Evolutionary conservation across 2,797 vertebrate species (phyloP).

Genomic region (Onychomys leucogaster): DNA sequence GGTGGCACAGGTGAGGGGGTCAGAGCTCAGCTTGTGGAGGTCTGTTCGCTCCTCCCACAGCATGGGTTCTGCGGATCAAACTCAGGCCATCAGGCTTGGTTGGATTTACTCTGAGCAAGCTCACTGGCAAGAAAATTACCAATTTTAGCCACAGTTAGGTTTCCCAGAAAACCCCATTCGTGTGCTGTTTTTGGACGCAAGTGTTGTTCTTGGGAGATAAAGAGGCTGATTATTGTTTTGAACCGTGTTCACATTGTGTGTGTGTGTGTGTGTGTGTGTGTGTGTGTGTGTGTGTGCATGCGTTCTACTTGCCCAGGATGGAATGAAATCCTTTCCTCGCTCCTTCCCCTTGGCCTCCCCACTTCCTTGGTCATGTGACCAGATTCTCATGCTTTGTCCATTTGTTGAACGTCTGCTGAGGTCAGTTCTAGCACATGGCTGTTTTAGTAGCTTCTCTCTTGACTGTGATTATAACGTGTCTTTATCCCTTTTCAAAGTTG

Average conservation of each 20-base stretch:
- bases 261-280: not conserved
- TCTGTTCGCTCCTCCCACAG: not conserved
- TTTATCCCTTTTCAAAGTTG: not conserved
- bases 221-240: slow-evolving; percentile 82
- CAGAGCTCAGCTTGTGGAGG: not conserved
- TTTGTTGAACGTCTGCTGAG: slow-evolving; percentile 61
- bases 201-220: slow-evolving; percentile 72
- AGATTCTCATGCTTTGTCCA: not conserved
- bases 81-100: not conserved
- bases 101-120: not conserved
- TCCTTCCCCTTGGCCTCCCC: slow-evolving; percentile 57
- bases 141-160: slow-evolving; percentile 79
- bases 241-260: slow-evolving; percentile 61
- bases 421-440: slow-evolving; percentile 20
- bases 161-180: slow-evolving; percentile 75
- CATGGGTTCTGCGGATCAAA: not conserved
- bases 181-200: slow-evolving; percentile 76
- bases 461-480: not conserved
- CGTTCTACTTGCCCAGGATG: slow-evolving; percentile 73
- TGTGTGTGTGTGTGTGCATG: not conserved
- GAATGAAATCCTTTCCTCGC: slow-evolving; percentile 45
- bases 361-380: not conserved
- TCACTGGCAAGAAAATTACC: slow-evolving; percentile 61
- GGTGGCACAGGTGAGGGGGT: not conserved
- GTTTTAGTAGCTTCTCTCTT: not conserved